These are phyloP conservation scores for Rhaphigaster nebulosa DNA, from an alignment of 2,888 invertebrate genomes.

Conservation along the genomic window DNA sequence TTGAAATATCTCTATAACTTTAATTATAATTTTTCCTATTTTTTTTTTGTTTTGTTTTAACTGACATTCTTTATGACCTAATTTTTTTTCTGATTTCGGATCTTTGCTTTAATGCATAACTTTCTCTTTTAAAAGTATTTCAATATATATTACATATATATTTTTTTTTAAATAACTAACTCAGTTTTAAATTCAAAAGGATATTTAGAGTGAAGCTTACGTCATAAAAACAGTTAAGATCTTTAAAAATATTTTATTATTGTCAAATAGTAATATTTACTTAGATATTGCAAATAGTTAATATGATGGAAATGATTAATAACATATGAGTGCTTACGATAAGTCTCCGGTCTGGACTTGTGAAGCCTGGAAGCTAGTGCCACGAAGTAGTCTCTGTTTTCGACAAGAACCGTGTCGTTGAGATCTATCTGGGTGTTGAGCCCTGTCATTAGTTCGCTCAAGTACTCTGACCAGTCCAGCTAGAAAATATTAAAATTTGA, in stretches of 20 bases:
- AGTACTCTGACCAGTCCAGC: slow-evolving; percentile 66
- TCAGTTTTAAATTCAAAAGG: not conserved
- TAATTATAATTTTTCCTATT: too few species aligned
- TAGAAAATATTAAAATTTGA: slow-evolving; percentile 59
- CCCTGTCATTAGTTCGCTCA: slow-evolving; percentile 65
- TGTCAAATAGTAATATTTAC: too few species aligned
- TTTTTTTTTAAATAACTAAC: not conserved
- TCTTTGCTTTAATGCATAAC: too few species aligned
- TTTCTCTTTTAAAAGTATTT: too few species aligned
- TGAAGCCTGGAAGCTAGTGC: slow-evolving; percentile 64
- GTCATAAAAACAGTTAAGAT: not conserved
- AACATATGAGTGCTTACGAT: slow-evolving; percentile 64
- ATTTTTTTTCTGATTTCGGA: too few species aligned
- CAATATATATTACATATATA: not conserved
- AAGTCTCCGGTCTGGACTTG: slow-evolving; percentile 63
- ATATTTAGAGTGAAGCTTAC: not conserved
- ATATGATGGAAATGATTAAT: not conserved
- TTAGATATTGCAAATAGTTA: too few species aligned
- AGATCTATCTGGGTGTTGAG: slow-evolving; percentile 64
- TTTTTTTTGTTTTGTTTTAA: too few species aligned
- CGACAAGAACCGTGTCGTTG: slow-evolving; percentile 65
- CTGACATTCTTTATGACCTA: too few species aligned
- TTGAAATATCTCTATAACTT: too few species aligned
- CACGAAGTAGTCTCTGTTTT: slow-evolving; percentile 65
- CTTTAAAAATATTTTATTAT: too few species aligned